These are phyloP conservation scores for Leptobrachium ailaonicum DNA, from an alignment of 2,113 vertebrate genomes.

Conservation along the genomic window DNA sequence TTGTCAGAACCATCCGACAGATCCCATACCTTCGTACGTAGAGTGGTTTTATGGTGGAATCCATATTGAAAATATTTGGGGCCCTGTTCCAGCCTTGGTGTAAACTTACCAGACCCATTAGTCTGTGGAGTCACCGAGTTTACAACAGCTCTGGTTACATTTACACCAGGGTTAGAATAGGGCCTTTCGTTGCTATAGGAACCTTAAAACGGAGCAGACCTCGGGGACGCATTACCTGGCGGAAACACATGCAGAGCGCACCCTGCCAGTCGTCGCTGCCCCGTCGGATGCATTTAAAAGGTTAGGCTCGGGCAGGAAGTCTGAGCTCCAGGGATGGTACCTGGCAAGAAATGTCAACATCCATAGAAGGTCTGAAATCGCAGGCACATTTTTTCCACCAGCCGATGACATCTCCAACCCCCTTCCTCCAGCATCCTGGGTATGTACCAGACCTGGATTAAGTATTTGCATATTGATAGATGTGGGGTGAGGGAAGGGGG, in stretches of 20 bases:
- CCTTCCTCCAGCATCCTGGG: neutral
- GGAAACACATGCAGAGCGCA: neutral
- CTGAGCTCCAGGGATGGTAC: neutral
- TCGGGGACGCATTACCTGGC: no score
- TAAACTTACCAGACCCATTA: no score
- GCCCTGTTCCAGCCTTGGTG: no score
- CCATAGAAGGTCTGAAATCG: slow-evolving; percentile 42
- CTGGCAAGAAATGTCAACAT: slow-evolving; percentile 23
- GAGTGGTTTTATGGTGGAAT: no score
- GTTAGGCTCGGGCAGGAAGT: neutral
- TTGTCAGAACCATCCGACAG: no score
- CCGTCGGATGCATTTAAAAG: neutral
- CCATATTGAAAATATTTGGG: no score
- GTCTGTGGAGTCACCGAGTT: no score
- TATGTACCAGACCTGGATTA: slow-evolving; percentile 30
- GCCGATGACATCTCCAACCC: slow-evolving; percentile 19
- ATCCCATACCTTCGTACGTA: no score
- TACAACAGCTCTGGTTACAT: no score
- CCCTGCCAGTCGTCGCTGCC: neutral
- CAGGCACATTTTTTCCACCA: slow-evolving; percentile 24
- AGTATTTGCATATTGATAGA: slow-evolving; percentile 33
- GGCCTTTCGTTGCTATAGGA: no score
- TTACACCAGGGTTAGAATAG: no score
- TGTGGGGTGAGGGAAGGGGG: slow-evolving; percentile 2
- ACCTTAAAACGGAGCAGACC: no score